Base-by-base conservation (phyloP, 1,140 invertebrate genomes). In the Magallana gigas region DNA sequence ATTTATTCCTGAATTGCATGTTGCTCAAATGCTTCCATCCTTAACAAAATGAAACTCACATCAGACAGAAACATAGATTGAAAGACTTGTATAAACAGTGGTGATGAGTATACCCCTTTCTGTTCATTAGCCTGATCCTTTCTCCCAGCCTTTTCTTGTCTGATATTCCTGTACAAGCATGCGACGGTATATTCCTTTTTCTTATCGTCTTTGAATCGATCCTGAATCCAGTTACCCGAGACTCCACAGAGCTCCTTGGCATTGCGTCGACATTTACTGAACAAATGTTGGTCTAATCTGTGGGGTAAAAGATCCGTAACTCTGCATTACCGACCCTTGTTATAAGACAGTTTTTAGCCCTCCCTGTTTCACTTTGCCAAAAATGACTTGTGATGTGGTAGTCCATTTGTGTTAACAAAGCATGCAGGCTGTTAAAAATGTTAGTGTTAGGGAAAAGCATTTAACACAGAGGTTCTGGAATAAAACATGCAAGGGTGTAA, bases 221-320 rank as follows among this genome's bases (percentile, higher is more conserved):
- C 80, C 29, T 57, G 58, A 6, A 64, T 60, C 86, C 90, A 88
- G 36, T 88, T 89, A 6, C 85, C 83, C 57, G 86, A n/a, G 23
- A 59, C n/a, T 11, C 62, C 16, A 86, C 91, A 91, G 9, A 88
- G 81, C 6, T 88, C 80, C 64, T 87, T 84, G 16, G 90, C 91
- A 84, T 85, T 58, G 68, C 86, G 81, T 23, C 83, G 68, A 88
- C 91, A 91, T 85, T 88, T 90, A 16, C 80, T 80, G 83, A 87
- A 91, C 80, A 91, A 83, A n/a, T 76, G 85, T n/a, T 83, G 29
- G 60, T 88, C 88, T n/a, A 88, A 80, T 88, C 88, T 88, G 59
- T 48, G 23, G 68, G 59, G 59, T 57, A 64, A 85, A 64, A 68
- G 14, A 68, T 85, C 48, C 14, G 36, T 16, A 57, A 9, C 29